Base-by-base conservation (phyloP, 2,113 vertebrate genomes). In the Neogale vison region DNA sequence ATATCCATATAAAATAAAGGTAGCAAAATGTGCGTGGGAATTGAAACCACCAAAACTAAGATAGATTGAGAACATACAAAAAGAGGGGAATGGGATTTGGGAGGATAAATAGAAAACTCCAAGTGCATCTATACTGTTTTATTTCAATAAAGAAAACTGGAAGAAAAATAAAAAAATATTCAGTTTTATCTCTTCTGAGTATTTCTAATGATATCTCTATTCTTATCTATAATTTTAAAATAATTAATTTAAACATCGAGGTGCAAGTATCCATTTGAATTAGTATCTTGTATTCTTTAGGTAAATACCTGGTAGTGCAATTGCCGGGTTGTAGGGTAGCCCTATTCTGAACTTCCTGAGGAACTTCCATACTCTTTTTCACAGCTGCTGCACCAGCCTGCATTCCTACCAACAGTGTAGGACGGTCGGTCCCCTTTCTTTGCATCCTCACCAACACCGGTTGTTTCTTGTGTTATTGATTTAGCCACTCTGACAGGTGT, bases 1-100 rank as follows among this genome's bases (percentile, higher is more conserved):
- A n/a, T 34, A 1, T 18, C 52, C 52, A 80, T 29, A 52, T 77
- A 84, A 50, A 69, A 7, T 29, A 81, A 71, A 81, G 61, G 34
- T 63, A 55, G 86, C 86, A 93, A 90, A 87, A 87, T 50, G 90
- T 74, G n/a, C 36, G 47, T 34, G 23, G 39, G 29, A 82, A 96
- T 59, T 80, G 34, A 96, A 96, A 81, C 29, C n/a, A 88, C 34
- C 34, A 65, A 95, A 92, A 91, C 84, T 36, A 88, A 81, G 63
- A 63, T 26, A 88, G 47, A 55, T 4, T 67, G 20, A 63, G 39
- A 42, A 57, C 55, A 36, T 5, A 91, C 45, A 59, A 79, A 95
- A 86, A 74, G 67, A 74, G 67, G 42, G 15, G 3, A 87, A 71
- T 69, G 61, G 18, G 13, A 93, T 72, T 92, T 95, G 74, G 50